phyloP scores from a whole-genome alignment of 2,888 invertebrate species.

The Rotaria magnacalcarata region DNA sequence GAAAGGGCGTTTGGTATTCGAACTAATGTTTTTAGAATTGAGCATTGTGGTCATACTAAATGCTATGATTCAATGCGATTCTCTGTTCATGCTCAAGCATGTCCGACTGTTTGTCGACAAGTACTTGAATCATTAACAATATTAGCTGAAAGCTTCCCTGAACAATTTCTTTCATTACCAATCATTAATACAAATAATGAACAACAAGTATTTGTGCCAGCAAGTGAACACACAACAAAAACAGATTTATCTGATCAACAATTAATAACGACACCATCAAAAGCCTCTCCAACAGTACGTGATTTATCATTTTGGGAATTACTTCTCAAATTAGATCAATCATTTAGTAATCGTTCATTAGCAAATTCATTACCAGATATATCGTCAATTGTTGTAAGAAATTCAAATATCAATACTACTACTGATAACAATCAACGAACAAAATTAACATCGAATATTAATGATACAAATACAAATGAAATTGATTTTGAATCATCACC shows the following conservation, averaged over 20 bases:
- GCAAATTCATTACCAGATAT: too few species aligned
- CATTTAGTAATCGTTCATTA: constrained; percentile 36
- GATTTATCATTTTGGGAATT: constrained; percentile 45
- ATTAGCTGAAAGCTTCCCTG: constrained; percentile 74
- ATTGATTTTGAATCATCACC: constrained; percentile 44
- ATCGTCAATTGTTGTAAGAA: too few species aligned
- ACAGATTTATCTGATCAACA: too few species aligned
- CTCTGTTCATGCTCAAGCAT: constrained; percentile 74
- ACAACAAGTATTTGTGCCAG: neutral
- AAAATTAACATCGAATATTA: too few species aligned
- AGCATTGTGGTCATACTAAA: too few species aligned
- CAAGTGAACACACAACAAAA: too few species aligned
- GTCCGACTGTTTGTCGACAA: constrained; percentile 68
- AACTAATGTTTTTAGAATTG: constrained; percentile 41
- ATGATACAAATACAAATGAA: neutral
- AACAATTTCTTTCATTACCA: constrained; percentile 68
- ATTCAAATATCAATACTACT: too few species aligned
- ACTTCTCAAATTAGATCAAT: constrained; percentile 43
- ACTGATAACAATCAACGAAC: too few species aligned
- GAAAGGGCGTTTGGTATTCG: constrained; percentile 44
- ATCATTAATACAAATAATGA: neutral
- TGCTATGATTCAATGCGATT: constrained; percentile 49
- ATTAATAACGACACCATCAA: too few species aligned
- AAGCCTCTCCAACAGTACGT: too few species aligned
- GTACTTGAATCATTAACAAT: constrained; percentile 70